These are phyloP conservation scores for Ptychadena robeensis DNA, from an alignment of 2,797 vertebrate species.

Conservation along the genomic window DNA sequence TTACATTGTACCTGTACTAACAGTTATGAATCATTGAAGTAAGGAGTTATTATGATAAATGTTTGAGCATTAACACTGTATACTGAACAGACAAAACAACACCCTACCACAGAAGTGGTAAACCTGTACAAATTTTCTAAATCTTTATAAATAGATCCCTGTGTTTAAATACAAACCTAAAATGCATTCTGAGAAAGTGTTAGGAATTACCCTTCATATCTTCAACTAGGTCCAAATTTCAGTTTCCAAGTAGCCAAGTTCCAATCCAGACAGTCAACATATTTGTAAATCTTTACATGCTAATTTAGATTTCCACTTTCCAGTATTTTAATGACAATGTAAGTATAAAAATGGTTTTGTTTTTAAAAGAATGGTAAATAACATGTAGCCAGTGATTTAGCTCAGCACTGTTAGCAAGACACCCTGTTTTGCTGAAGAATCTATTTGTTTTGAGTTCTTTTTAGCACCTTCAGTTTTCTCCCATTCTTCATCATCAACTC, in stretches of 20 bases:
- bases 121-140: background rate
- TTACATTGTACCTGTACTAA: too few relatives aligned
- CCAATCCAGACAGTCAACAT: background rate
- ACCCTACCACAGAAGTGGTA: too few relatives aligned
- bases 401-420: conserved; percentile 78
- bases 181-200: too few relatives aligned
- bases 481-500: conserved; percentile 77
- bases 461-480: conserved; percentile 54
- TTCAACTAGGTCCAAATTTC: background rate
- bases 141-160: too few relatives aligned
- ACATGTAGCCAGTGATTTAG: conserved; percentile 54
- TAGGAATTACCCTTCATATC: background rate
- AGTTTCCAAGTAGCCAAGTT: background rate
- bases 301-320: background rate
- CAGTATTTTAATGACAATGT: background rate
- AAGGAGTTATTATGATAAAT: too few relatives aligned
- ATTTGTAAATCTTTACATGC: background rate
- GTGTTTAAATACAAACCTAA: too few relatives aligned
- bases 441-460: conserved; percentile 63
- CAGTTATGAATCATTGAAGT: too few relatives aligned
- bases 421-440: conserved; percentile 70
- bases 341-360: background rate
- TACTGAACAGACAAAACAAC: too few relatives aligned
- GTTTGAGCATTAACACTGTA: too few relatives aligned
- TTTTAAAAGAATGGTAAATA: background rate